Evolutionary conservation across 2,113 vertebrate species (phyloP), one percentile per base, ranked within the genome.

Genomic region (Pampusana beccarii): DNA sequence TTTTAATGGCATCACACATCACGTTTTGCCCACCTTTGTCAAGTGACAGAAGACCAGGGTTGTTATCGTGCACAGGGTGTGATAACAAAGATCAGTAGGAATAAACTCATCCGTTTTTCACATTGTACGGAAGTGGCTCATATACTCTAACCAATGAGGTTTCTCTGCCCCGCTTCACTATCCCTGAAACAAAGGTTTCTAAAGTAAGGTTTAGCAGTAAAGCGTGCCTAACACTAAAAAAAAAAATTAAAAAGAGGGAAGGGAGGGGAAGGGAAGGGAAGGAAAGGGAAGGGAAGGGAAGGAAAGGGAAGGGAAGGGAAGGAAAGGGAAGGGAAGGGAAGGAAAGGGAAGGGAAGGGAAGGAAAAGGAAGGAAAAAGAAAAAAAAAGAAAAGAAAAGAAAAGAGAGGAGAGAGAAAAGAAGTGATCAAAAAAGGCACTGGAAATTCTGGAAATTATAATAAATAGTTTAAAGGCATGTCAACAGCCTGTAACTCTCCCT

Each of bases 401-500:
- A 13, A 19, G 33, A 48, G 38, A 34, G 23, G 17, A 24, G 28
- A 6, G 38, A 42, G 28, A 51, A 33, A n/a, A 58, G 19, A 61
- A 46, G 33, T 31, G 5, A 58, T 79, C 3, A 36, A 75, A 91
- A 85, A 80, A 80, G 25, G 38, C 65, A 72, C 24, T 85, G 70
- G 65, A 72, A 92, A 66, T 73, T 78, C 79, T 93, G 50, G 36
- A 46, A 92, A 87, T 74, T 69, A 29, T 19, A 94, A 85, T 42
- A 67, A 86, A 67, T 79, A 87, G 26, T 91, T 95, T 95, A 75
- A 95, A 90, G 53, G 17, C 74, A 91, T 24, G 66, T 62, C 90
- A 91, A 73, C 66, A 92, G 74, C 36, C n/a, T 86, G 33, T 69
- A 94, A 90, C 62, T 92, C 66, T 81, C 67, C 33, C 40, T 85